Percentiles rank a stretch among this genome's conserved stretches.
phyloP scores from a whole-genome alignment of 2,797 vertebrate species.

The Pipistrellus pipistrellus region DNA sequence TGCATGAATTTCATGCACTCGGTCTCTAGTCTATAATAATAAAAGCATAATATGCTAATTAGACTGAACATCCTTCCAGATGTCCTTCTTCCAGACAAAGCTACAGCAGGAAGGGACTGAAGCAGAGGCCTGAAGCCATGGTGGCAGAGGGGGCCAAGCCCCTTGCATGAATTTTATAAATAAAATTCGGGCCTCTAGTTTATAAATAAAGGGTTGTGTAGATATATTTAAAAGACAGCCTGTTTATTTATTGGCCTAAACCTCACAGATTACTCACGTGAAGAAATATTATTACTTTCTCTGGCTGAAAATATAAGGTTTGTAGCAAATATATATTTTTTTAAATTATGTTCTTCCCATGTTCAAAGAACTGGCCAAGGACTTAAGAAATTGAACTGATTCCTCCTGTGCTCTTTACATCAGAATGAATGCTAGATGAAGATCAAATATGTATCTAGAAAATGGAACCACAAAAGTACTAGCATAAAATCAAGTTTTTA shows the following conservation, averaged over 20 bases:
- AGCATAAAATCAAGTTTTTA: slow-evolving; percentile 6
- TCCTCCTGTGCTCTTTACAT: not conserved
- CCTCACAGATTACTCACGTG: not conserved
- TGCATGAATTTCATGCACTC: no score
- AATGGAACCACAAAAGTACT: slow-evolving; percentile 21
- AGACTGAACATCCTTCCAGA: no score
- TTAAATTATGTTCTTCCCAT: slow-evolving; percentile 35
- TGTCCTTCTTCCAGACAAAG: no score
- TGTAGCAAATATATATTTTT: slow-evolving; percentile 41
- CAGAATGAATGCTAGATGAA: slow-evolving; percentile 59
- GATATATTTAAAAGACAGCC: not conserved
- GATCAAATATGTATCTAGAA: slow-evolving; percentile 26
- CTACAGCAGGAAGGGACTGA: no score
- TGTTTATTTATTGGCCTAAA: not conserved
- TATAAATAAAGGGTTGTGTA: not conserved
- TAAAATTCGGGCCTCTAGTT: not conserved
- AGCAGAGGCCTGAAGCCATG: no score
- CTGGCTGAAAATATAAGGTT: slow-evolving; percentile 31
- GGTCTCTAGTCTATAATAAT: no score
- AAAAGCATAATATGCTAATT: no score
- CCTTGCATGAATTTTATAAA: no score
- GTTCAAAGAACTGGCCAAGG: slow-evolving; percentile 19
- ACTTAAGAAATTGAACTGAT: slow-evolving; percentile 18
- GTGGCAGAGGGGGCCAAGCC: no score
- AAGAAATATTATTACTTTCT: slow-evolving; percentile 25